Base-by-base conservation (phyloP, 2,888 invertebrate species). In the Apamea anceps region DNA sequence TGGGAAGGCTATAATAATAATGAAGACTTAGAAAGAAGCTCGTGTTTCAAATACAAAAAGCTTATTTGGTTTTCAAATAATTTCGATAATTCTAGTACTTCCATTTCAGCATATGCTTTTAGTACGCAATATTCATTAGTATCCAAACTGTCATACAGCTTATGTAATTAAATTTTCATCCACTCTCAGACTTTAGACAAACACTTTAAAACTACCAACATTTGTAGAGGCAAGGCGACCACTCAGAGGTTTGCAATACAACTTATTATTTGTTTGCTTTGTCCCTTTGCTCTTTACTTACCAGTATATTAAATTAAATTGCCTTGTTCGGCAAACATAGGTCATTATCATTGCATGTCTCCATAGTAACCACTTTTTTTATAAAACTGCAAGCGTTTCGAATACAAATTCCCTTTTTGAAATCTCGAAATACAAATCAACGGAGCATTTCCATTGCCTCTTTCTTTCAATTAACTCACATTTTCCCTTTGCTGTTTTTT, bases 131-230 rank as follows among this genome's bases (percentile, higher is more conserved):
- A 63, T 68, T 77, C 25, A 75, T 70, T 84, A 63, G 28, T 62
- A 37, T 28, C 28, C 18, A 72, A 76, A 48, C 57, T 65, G 37
- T 80, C 37, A 51, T 54, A 7, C 5, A 15, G 25, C 32, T 68
- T 84, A 32, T 32, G 2, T 32, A 54, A 84, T 84, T 74, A 71
- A 66, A 84, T 72, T 80, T 74, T 62, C 67, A 78, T 78, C 32
- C 13, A 72, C 57, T 73, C 75, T 76, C 68, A 77, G 68, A 84
- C 66, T 75, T 68, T 75, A 63, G 32, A 63, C 66, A 81, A 78
- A 81, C 78, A 76, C 45, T 75, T 54, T 68, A 48, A 57, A 73
- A 70, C 63, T 51, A 79, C 48, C n/a, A 65, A 75, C 80, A 62
- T 71, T 62, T 28, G 28, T 37, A 25, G 25, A 65, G 8, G 37